Base-by-base conservation (phyloP, 2,888 invertebrate genomes). In the Eilema sororculum region DNA sequence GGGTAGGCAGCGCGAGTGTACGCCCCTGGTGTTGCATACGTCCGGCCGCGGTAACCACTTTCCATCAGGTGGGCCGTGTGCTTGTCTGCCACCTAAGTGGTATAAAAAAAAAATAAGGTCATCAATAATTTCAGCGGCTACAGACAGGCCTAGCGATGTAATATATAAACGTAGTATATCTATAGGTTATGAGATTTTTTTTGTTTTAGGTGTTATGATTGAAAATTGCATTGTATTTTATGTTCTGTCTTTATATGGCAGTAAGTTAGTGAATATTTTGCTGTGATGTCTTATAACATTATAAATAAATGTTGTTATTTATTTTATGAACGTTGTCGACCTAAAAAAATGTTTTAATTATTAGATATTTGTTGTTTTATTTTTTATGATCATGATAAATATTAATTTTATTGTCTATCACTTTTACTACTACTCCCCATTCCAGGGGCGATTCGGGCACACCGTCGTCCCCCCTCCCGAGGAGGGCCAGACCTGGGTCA, bases 271-370 rank as follows among this genome's bases (percentile, higher is more conserved):
- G 24, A 68, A 77, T 59, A 77, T 77, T 84, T 83, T 83, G 69
- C 84, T 89, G 89, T 89, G 86, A 85, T 89, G 73, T 71, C 25
- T 59, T 56, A 41, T 22, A 33, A 37, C 73, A 71, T 58, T 52
- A 65, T 72, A 68, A 71, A 77, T 69, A 71, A 74, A 74, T 74
- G 73, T 82, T 84, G 69, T 80, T 78, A 79, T 80, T 82, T 75
- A 75, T 64, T 69, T 37, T 59, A 12, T 65, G 20, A 77, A 77
- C 83, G 85, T 89, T 87, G 79, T 81, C 74, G 73, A 78, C 75
- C 82, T 86, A 77, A 78, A 78, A 84, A 81, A 82, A 81, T 84
- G 75, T 81, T 85, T 86, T 74, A 10, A 69, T 70, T 69, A 78
- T 73, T 73, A 78, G 41, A 41, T 20, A 62, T 62, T n/a, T 41